Evolutionary conservation across 2,113 vertebrate genomes (phyloP).

Genomic region (Arenaria interpres): DNA sequence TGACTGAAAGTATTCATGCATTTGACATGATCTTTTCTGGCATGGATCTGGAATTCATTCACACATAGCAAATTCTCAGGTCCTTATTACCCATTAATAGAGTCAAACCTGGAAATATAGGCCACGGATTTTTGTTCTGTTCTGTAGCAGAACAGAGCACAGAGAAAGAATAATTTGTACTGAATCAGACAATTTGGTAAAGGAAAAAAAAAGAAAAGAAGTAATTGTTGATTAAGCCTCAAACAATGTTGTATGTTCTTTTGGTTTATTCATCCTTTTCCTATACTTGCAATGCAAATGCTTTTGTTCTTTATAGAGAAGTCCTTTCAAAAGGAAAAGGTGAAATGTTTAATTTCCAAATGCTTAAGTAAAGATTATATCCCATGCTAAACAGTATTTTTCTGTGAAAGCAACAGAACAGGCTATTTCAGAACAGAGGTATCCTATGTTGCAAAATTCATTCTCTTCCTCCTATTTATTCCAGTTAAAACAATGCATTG

Average conservation of each 20-base stretch:
- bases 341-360: not conserved
- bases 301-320: not conserved
- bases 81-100: not conserved
- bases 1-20: not conserved
- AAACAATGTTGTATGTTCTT: not conserved
- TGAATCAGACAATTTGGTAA: not conserved
- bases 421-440: not conserved
- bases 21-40: not conserved
- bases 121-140: not conserved
- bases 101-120: not conserved
- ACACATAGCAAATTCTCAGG: not conserved
- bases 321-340: not conserved
- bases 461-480: not conserved
- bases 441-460: not conserved
- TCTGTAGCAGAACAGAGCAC: not conserved
- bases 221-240: not conserved
- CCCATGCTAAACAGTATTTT: not conserved
- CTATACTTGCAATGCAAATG: not conserved
- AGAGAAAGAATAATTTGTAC: not conserved
- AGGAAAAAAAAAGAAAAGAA: accelerated
- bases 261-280: not conserved
- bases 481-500: not conserved
- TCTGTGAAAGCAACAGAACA: not conserved
- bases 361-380: not conserved
- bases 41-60: not conserved